Conservation (phyloP, 2,888 invertebrate genomes). For the Amiota minor region DNA sequence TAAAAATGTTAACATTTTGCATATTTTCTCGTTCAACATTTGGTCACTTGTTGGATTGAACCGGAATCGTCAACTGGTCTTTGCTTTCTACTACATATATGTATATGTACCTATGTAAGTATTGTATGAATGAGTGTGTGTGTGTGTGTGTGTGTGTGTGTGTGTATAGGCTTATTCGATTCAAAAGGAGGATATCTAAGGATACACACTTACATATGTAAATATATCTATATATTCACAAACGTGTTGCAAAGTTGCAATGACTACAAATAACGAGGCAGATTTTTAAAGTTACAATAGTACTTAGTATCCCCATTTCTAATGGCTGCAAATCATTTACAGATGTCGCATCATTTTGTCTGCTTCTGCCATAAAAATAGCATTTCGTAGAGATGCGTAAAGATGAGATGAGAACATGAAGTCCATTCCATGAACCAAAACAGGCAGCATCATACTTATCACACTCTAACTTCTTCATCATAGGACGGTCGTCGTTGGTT, state of each 20-base stretch:
- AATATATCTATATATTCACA: background rate
- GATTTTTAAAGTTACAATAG: background rate
- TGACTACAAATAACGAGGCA: background rate
- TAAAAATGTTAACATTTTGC: constrained; percentile 28
- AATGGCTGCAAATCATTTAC: constrained; percentile 66
- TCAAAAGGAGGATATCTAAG: background rate
- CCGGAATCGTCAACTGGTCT: background rate
- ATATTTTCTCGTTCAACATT: constrained; percentile 1
- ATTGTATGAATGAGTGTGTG: too few relatives aligned
- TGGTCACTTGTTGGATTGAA: constrained; percentile 21
- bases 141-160: constrained; percentile 5
- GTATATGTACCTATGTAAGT: background rate
- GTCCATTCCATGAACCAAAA: too few relatives aligned
- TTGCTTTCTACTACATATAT: too few relatives aligned
- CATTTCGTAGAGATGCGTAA: too few relatives aligned
- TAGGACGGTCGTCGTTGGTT: too few relatives aligned
- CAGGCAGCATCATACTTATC: too few relatives aligned
- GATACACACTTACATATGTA: too few relatives aligned
- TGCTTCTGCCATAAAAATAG: constrained; percentile 53
- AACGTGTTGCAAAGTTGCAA: background rate
- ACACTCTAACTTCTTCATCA: too few relatives aligned
- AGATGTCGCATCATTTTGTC: constrained; percentile 61
- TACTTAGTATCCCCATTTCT: constrained; percentile 33
- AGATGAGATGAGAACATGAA: too few relatives aligned
- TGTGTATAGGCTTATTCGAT: background rate